Evolutionary conservation across 2,113 vertebrate species (phyloP).

Genomic region (Mystacornis crossleyi): DNA sequence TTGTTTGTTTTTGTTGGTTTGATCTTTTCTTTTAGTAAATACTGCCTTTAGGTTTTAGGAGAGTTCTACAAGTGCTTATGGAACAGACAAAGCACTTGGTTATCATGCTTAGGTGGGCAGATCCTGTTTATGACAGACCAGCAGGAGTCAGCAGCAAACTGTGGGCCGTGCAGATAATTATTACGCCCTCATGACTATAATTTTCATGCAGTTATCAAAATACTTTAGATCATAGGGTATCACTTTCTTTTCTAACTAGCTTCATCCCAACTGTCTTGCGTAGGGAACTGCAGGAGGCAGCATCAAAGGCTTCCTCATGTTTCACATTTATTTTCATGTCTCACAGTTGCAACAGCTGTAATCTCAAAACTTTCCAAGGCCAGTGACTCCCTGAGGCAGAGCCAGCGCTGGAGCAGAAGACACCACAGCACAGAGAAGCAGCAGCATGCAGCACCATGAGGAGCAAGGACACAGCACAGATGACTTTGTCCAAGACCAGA

Average conservation of each 20-base stretch:
- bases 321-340: constrained; percentile 5
- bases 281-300: background rate
- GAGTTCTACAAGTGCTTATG: background rate
- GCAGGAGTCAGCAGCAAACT: background rate
- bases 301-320: constrained; percentile 29
- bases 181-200: background rate
- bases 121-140: background rate
- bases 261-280: background rate
- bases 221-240: constrained; percentile 4
- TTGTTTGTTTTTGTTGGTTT: background rate
- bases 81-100: background rate
- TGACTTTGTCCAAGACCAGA: background rate
- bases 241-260: background rate
- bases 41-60: background rate
- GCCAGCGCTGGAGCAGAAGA: background rate
- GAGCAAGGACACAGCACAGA: fast-evolving
- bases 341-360: background rate
- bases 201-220: constrained; percentile 29
- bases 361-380: background rate
- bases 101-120: background rate
- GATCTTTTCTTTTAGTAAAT: background rate
- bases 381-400: background rate
- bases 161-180: background rate
- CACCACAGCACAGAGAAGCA: background rate
- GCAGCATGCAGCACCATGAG: fast-evolving